phyloP scores from a whole-genome alignment of 2,888 invertebrate species.

The Blera fallax region DNA sequence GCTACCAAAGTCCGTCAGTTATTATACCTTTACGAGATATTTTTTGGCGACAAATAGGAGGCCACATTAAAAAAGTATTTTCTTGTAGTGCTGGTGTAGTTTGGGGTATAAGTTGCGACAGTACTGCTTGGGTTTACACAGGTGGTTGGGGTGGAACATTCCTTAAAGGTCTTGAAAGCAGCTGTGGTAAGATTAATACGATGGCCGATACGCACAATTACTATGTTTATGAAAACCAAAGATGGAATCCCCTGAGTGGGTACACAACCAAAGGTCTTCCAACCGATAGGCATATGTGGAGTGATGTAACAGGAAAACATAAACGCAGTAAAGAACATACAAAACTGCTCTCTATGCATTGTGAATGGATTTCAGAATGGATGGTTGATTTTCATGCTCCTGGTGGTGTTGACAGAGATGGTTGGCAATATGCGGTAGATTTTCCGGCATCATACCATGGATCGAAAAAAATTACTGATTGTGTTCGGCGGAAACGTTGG shows the following conservation, averaged over 20 bases:
- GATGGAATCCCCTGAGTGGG: slow-evolving; percentile 96
- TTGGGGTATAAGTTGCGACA: slow-evolving; percentile 96
- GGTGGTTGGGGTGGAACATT: slow-evolving; percentile 94
- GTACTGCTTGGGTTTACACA: slow-evolving; percentile 94
- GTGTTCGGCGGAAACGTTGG: slow-evolving; percentile 93
- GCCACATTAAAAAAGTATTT: slow-evolving; percentile 91
- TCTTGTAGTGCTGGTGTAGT: slow-evolving; percentile 89
- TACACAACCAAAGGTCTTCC: slow-evolving; percentile 93
- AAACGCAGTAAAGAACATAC: slow-evolving; percentile 93
- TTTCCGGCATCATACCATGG: slow-evolving; percentile 94
- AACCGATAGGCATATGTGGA: slow-evolving; percentile 95
- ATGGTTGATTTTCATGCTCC: slow-evolving; percentile 94
- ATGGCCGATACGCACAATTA: slow-evolving; percentile 94
- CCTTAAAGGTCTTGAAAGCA: slow-evolving; percentile 85
- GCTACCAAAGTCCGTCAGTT: slow-evolving; percentile 80
- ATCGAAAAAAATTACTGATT: slow-evolving; percentile 93
- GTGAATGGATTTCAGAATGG: slow-evolving; percentile 96
- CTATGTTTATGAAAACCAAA: slow-evolving; percentile 95
- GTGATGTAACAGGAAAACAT: slow-evolving; percentile 91
- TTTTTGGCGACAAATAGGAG: slow-evolving; percentile 94
- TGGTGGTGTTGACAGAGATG: slow-evolving; percentile 94
- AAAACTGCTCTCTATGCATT: slow-evolving; percentile 91
- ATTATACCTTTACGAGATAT: slow-evolving; percentile 89
- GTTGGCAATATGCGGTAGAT: slow-evolving; percentile 97
- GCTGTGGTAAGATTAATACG: slow-evolving; percentile 85